Evolutionary conservation across 2,888 invertebrate species (phyloP), one percentile per base, ranked within the genome.

Genomic region (Pachydiplax longipennis): DNA sequence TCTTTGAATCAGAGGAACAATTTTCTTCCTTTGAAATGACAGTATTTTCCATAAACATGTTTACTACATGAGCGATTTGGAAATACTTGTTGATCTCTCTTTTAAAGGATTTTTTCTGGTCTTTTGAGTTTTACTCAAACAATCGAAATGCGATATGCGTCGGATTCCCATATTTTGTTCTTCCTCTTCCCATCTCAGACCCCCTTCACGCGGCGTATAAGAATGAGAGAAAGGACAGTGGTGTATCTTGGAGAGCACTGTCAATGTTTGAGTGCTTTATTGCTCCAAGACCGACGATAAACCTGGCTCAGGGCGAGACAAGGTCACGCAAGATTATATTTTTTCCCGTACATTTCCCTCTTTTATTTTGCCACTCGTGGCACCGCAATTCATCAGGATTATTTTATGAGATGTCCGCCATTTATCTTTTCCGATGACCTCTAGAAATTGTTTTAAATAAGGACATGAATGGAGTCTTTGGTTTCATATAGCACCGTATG

Each of bases 191-290:
- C 82, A 0, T 31, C 48, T 15, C 3, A 31, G n/a, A 31, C 18
- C 40, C 81, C 40, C 40, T 44, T 81, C 44, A 37, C 18, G 15
- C 82, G 3, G 31, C 65, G 65, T n/a, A 65, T 25, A 4, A 25
- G 25, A 73, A 73, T 31, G 73, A 22, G 25, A 73, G 53, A 48
- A 25, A 48, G 83, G 53, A 53, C 83, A 48, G 15, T 40, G n/a
- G 44, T 44, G 82, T 22, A 61, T 61, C 87, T 37, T 37, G 65
- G 87, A 61, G 53, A 15, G 25, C 58, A 53, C 58, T 87, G 87
- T 87, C 87, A 87, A 65, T 31, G 61, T 22, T 37, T n/a, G 87
- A 87, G 37, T 87, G 87, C 37, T 87, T 87, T 87, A 87, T 87
- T 61, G 87, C 61, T 5, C 37, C 6, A 22, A 37, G 40, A 12